Percentiles rank a stretch among this genome's conserved stretches.
Evolutionary conservation across 2,113 vertebrate species (phyloP).

Genomic region (Jacana jacana): DNA sequence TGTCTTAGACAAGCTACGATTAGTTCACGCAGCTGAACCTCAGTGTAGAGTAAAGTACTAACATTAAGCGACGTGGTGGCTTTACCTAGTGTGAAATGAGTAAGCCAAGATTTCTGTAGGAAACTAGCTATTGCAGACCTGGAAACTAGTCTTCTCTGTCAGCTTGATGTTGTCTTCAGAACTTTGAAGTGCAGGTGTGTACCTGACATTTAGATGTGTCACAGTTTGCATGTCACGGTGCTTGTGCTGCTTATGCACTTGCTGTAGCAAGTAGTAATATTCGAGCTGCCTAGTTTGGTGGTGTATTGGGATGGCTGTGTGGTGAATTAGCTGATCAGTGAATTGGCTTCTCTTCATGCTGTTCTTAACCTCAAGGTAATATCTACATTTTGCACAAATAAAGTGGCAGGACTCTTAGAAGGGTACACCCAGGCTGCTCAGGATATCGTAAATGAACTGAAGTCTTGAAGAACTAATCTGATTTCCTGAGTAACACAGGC

Average conservation of each 20-base stretch:
- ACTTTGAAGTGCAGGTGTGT: background rate
- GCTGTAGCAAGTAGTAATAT: too few species aligned
- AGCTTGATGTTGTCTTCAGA: background rate
- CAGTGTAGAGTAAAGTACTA: background rate
- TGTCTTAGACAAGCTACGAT: background rate
- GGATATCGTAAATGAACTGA: background rate
- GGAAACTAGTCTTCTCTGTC: background rate
- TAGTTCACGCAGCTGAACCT: background rate
- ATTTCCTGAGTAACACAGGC: background rate
- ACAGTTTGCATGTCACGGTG: too few species aligned
- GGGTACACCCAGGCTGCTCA: background rate
- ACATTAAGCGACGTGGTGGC: background rate
- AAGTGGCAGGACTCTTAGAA: background rate
- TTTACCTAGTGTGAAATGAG: background rate
- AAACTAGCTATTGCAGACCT: background rate
- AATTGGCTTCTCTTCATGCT: background rate
- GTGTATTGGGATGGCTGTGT: background rate
- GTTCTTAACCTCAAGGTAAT: accelerated
- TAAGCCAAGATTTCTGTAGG: background rate
- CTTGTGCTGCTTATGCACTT: background rate
- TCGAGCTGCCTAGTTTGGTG: background rate
- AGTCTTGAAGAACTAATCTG: background rate
- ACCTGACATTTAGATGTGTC: background rate
- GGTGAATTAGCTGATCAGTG: background rate
- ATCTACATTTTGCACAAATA: background rate